phyloP scores from a whole-genome alignment of 2,888 invertebrate species.

The Nephrotoma guestfalica region DNA sequence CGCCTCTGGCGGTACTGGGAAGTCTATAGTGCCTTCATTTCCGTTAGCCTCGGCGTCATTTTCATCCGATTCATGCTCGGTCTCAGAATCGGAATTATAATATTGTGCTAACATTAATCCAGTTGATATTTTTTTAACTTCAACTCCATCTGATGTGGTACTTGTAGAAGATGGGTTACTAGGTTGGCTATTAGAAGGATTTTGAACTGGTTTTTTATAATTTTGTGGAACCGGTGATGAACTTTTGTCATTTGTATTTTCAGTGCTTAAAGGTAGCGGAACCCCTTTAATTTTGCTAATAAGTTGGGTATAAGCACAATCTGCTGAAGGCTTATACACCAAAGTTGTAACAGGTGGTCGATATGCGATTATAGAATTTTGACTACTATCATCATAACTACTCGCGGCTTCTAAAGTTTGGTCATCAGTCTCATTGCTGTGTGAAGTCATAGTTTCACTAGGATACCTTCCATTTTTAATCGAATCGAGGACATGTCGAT shows the following conservation, averaged over 20 bases:
- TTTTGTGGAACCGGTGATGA: slow-evolving; percentile 6
- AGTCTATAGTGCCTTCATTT: slow-evolving; percentile 15
- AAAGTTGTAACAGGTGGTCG: slow-evolving; percentile 39
- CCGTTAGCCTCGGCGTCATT: neutral
- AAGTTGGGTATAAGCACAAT: slow-evolving; percentile 77
- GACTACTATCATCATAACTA: slow-evolving; percentile 12
- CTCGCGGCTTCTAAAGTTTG: slow-evolving; percentile 11
- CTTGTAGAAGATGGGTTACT: neutral
- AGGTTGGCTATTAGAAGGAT: neutral
- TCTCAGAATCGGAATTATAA: slow-evolving; percentile 38
- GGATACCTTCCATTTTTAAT: slow-evolving; percentile 51
- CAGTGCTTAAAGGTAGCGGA: slow-evolving; percentile 21
- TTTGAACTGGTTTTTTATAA: slow-evolving; percentile 8
- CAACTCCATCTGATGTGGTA: slow-evolving; percentile 14
- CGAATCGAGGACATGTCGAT: slow-evolving; percentile 58
- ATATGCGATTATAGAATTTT: neutral
- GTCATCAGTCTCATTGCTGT: neutral
- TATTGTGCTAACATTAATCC: slow-evolving; percentile 40
- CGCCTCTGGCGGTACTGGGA: slow-evolving; percentile 62
- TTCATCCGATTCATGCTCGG: slow-evolving; percentile 27
- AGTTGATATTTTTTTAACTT: slow-evolving; percentile 26
- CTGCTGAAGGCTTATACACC: slow-evolving; percentile 66
- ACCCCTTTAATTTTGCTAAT: slow-evolving; percentile 73
- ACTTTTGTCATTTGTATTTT: neutral
- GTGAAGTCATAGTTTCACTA: slow-evolving; percentile 16